Evolutionary conservation across 1,140 invertebrate genomes (phyloP).

Genomic region (Bombus terrestris): DNA sequence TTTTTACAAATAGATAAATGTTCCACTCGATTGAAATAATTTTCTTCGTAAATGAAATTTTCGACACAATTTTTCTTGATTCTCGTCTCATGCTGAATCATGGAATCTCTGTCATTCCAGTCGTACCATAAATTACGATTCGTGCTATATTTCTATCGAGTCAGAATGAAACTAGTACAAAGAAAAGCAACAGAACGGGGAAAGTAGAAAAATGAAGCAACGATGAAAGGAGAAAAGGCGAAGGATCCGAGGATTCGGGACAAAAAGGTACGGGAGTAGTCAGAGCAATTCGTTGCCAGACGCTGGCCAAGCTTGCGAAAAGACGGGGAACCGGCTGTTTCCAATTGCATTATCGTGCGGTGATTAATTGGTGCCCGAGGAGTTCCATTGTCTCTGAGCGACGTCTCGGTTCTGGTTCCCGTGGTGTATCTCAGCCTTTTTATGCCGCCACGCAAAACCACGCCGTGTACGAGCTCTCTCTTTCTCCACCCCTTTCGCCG

Average conservation of each 20-base stretch:
- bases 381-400: conserved; percentile 50
- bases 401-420: conserved; percentile 39
- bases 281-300: conserved; percentile 30
- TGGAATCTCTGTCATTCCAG: no score
- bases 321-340: conserved; percentile 22
- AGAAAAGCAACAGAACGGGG: neutral
- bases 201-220: neutral
- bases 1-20: no score
- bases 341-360: conserved; percentile 46
- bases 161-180: neutral
- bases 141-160: neutral
- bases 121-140: neutral
- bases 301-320: neutral
- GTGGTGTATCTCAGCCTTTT: conserved; percentile 13
- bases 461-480: neutral
- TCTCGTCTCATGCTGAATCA: neutral
- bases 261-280: neutral
- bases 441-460: conserved; percentile 12
- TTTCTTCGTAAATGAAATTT: neutral
- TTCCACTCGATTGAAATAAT: no score
- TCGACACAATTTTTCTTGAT: neutral
- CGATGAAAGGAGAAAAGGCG: neutral
- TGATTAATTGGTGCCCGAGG: conserved; percentile 46
- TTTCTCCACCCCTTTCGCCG: no score
- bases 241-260: neutral